A percentile compares a stretch with the other conserved stretches of the same genome.
phyloP scores from a whole-genome alignment of 2,888 invertebrate species.

The Pheosia gnoma region DNA sequence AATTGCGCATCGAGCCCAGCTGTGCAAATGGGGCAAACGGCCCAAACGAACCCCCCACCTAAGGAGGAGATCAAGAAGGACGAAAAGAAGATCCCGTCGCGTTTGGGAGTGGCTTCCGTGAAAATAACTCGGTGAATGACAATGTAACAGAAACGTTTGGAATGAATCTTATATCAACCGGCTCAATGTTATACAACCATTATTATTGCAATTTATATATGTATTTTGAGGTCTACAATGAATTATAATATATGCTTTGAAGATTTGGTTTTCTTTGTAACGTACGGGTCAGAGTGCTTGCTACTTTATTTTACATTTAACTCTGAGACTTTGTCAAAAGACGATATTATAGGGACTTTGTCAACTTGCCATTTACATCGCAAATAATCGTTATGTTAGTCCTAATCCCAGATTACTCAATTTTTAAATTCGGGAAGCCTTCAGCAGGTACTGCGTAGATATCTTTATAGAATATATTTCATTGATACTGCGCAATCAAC shows the following conservation, averaged over 20 bases:
- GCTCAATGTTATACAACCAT: background rate
- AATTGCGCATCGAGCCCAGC: slow-evolving; percentile 39
- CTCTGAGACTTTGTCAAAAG: too few relatives aligned
- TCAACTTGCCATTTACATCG: too few relatives aligned
- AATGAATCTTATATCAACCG: slow-evolving; percentile 6
- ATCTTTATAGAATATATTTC: too few relatives aligned
- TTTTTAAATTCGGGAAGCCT: too few relatives aligned
- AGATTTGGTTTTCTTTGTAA: slow-evolving; percentile 24
- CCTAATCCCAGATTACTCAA: too few relatives aligned
- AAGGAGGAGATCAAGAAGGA: slow-evolving; percentile 41
- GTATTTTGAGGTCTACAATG: slow-evolving; percentile 26
- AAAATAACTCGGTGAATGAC: slow-evolving; percentile 42
- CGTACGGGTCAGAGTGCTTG: background rate
- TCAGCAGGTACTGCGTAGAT: too few relatives aligned
- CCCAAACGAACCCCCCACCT: slow-evolving; percentile 3
- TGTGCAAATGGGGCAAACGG: slow-evolving; percentile 14
- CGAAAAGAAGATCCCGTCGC: slow-evolving; percentile 37
- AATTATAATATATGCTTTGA: slow-evolving; percentile 10
- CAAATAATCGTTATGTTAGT: too few relatives aligned
- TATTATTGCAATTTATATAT: slow-evolving; percentile 8
- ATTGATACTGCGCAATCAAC: too few relatives aligned
- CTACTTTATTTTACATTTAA: too few relatives aligned
- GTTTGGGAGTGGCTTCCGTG: slow-evolving; percentile 31
- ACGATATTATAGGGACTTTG: too few relatives aligned
- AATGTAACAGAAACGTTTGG: slow-evolving; percentile 10